Evolutionary conservation across 1,140 invertebrate species (phyloP), one percentile per base, ranked within the genome.

Genomic region (Bombus vancouverensis): DNA sequence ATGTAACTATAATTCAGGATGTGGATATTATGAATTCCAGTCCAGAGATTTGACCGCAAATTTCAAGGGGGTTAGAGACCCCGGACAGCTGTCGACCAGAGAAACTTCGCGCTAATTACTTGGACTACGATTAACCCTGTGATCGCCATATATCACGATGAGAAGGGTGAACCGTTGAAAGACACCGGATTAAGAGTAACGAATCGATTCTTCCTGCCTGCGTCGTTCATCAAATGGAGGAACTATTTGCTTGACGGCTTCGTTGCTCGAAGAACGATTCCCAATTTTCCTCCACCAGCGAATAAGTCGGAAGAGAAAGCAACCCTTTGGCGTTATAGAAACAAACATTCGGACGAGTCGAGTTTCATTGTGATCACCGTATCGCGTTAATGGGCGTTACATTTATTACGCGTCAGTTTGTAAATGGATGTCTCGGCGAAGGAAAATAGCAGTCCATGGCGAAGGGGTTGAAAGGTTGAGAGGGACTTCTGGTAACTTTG

Each of bases 71-170:
- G 25, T 15, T 13, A 10, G 57, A 37, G 59, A 25, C 5, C 32
- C 3, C 1, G 66, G 65, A 68, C 82, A 84, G 82, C 76, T 84
- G 82, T 84, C 75, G 75, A 59, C 44, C 75, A 22, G 32, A 65
- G 75, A 62, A 79, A 71, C 75, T 79, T 59, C 2, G 22, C 66
- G 82, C 65, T 84, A 84, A 84, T 84, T 84, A 79, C 82, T 84
- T 59, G 39, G 39, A 62, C 82, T 44, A 15, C 82, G 75, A 84
- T 84, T 84, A 84, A 84, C 66, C 82, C 66, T 13, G n/a, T 42
- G 53, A 71, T 84, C 65, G 76, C 13, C 78, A 72, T 84, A 79
- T 84, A 84, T 84, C 82, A 84, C 32, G 34, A 34, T 13, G 62
- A 12, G 34, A 68, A 37, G 65, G 82, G 44, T 53, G 22, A 53